Base-by-base conservation (phyloP, 2,797 vertebrate genomes). In the Triplophysa yarkandensis region DNA sequence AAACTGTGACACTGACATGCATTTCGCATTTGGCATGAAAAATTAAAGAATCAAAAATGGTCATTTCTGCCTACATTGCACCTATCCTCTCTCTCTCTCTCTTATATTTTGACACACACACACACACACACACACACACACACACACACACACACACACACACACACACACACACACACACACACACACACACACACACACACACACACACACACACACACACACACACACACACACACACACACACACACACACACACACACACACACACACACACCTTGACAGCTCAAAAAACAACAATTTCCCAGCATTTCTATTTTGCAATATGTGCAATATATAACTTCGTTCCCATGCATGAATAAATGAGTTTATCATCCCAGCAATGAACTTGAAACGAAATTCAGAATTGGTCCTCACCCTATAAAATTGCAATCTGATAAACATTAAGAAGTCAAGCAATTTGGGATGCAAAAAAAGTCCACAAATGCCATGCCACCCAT, bases 21-120 rank as follows among this genome's bases (percentile, higher is more conserved):
- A 46, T 57, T 74, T 74, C 25, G 65, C 89, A 84, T 81, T 91
- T 88, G 88, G 87, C 88, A 90, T 86, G 82, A 91, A 90, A 85
- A 86, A 89, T 87, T 89, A 85, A 91, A 89, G 62, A 87, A 75
- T 68, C 58, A 67, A 41, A 74, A 74, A 41, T 65, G 61, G 13
- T 58, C 84, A 89, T 85, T 90, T 44, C 73, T 81, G 73, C 63
- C 83, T 86, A 85, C 85, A 89, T 89, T 30, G 16, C 68, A 55
- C 52, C 68, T 39, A 36, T 14, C 73, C 34, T 25, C 13, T 41
- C 39, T 39, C 52, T 41, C 44, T 76, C 67, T 71, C 76, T 62
- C 66, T 61, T n/a, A 50, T 61, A 62, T 46, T 68, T 54, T 21
- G 13, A 21, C 23, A 69, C 43, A 77, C 71, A 71, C 78, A 60